These are phyloP conservation scores for Adela reaumurella DNA, from an alignment of 2,888 invertebrate genomes.

Conservation along the genomic window DNA sequence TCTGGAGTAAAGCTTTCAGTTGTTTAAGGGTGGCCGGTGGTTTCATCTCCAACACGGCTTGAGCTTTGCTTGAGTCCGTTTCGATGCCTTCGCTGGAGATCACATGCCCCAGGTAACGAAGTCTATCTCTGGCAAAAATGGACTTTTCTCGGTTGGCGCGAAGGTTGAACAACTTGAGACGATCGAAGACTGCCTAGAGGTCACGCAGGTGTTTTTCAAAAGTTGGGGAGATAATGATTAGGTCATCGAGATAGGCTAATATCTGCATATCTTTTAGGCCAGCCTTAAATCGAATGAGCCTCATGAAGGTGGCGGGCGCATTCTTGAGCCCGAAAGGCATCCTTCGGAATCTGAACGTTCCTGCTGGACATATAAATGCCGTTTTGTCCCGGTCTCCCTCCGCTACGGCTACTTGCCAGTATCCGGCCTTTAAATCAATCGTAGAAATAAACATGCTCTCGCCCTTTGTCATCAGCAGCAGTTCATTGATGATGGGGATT, in stretches of 20 bases:
- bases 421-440: conserved; percentile 22
- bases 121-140: conserved; percentile 1
- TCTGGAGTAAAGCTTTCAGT: conserved; percentile 13
- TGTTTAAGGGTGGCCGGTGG: conserved; percentile 4
- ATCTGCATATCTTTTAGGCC: conserved; percentile 9
- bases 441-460: conserved; percentile 16
- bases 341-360: conserved; percentile 14
- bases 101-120: conserved; percentile 7
- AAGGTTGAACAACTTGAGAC: conserved; percentile 8
- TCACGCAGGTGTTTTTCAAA: conserved; percentile 13
- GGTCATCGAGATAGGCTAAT: conserved; percentile 15
- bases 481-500: conserved; percentile 21
- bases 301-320: conserved; percentile 16
- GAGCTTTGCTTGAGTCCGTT: conserved; percentile 2
- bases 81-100: conserved; percentile 5
- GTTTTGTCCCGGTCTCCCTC: conserved; percentile 16
- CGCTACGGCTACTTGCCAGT: conserved; percentile 19
- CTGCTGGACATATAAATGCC: conserved; percentile 16
- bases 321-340: conserved; percentile 19
- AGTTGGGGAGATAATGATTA: conserved; percentile 13
- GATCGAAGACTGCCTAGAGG: conserved; percentile 8
- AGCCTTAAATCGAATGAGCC: conserved; percentile 14
- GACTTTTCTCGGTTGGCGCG: conserved; percentile 10
- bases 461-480: conserved; percentile 17
- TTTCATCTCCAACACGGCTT: conserved; percentile 4